Evolutionary conservation across 2,113 vertebrate species (phyloP), one percentile per base, ranked within the genome.

Genomic region (Xiphias gladius): DNA sequence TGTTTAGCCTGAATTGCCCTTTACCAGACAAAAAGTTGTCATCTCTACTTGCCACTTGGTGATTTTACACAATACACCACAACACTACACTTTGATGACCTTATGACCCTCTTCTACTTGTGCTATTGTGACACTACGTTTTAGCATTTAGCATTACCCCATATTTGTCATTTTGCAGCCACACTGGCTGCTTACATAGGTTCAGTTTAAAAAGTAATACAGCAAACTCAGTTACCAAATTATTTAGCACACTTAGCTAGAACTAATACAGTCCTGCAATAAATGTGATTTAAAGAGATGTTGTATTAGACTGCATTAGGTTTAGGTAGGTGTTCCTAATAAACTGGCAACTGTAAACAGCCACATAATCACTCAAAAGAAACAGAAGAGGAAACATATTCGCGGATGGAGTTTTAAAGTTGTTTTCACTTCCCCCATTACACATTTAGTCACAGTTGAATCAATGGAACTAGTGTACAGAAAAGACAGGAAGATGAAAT

Each of bases 1-100:
- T 11, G 14, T 70, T 72, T 67, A 71, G 79, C 61, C 85, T 83
- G 65, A 43, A 9, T 32, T 14, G 35, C 26, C n/a, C 35, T 73
- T 30, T 80, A 28, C 59, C 62, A 32, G 8, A 26, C 48, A 55
- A 5, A 14, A n/a, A n/a, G n/a, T n/a, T n/a, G n/a, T n/a, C n/a
- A 58, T 28, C 58, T 64, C 22, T 13, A 50, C 12, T 26, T 59
- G 61, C 73, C n/a, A 68, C 48, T 30, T 54, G 20, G 11, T 14
- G 10, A 0, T 37, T 58, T 76, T 3, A 57, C 26, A 71, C n/a
- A 55, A 28, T 19, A 28, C 50, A 17, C 11, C 41, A 14, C 32
- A 35, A 35, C 6, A 35, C 32, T 35, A n/a, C 41, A 67, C 39
- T 46, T 1, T 16, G 39, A 67, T 46, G 41, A 46, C 39, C 10